Evolutionary conservation across 1,140 invertebrate genomes (phyloP).

Genomic region (Conopomorpha cramerella): DNA sequence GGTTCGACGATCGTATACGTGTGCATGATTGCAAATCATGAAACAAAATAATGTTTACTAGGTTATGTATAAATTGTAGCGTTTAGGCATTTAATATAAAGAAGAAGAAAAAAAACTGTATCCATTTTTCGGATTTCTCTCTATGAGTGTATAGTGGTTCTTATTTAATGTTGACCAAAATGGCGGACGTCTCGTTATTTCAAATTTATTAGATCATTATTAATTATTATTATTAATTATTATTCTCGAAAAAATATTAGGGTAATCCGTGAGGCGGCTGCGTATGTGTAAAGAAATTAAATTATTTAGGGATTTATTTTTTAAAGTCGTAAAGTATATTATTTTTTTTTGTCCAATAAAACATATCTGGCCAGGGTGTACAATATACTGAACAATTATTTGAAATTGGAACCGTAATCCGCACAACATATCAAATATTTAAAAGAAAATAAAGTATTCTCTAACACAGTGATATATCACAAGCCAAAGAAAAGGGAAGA

Average conservation of each 20-base stretch:
- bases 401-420: conserved; percentile 4
- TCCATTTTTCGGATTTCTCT: conserved; percentile 58
- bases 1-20: conserved; percentile 49
- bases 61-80: conserved; percentile 50
- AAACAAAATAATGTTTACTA: conserved; percentile 35
- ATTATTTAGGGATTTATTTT: conserved; percentile 48
- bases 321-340: conserved; percentile 40
- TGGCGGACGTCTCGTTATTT: conserved; percentile 54
- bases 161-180: conserved; percentile 58
- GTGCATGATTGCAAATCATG: conserved; percentile 48
- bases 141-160: conserved; percentile 57
- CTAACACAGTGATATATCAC: conserved; percentile 51
- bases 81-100: conserved; percentile 50
- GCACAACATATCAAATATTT: conserved; percentile 42
- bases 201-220: conserved; percentile 55
- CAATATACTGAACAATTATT: conserved; percentile 18
- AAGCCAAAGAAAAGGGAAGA: conserved; percentile 51
- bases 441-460: conserved; percentile 27
- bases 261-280: conserved; percentile 54
- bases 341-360: conserved; percentile 14
- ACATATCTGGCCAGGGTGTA: conserved; percentile 52
- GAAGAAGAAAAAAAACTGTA: conserved; percentile 57
- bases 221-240: conserved; percentile 50
- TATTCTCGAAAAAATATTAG: conserved; percentile 50
- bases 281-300: conserved; percentile 53